These are phyloP conservation scores for Hyperoplus immaculatus DNA, from an alignment of 2,797 vertebrate genomes.

Conservation along the genomic window DNA sequence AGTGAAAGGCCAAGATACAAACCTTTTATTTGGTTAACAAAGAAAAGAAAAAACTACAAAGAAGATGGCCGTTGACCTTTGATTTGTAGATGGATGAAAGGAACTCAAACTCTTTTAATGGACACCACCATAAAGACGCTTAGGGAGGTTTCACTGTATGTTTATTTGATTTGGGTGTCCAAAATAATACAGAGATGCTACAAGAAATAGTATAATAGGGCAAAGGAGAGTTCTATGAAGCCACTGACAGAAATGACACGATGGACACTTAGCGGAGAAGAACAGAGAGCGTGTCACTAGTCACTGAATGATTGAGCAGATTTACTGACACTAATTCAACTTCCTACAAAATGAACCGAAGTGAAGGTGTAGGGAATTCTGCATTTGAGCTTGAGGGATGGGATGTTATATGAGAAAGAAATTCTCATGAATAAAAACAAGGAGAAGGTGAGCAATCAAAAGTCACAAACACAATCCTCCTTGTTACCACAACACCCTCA, in stretches of 20 bases:
- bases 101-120: slow-evolving; percentile 37
- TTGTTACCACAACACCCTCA: not conserved
- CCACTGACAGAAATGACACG: slow-evolving; percentile 29
- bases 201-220: not conserved
- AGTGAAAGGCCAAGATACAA: slow-evolving; percentile 23
- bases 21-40: slow-evolving; percentile 28
- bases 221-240: not conserved
- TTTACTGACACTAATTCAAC: slow-evolving; percentile 71
- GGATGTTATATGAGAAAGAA: slow-evolving; percentile 19
- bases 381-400: slow-evolving; percentile 38
- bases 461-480: slow-evolving; percentile 9
- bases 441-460: not conserved
- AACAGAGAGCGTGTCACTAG: slow-evolving; percentile 29
- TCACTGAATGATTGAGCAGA: slow-evolving; percentile 42
- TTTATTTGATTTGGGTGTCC: slow-evolving; percentile 26
- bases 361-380: slow-evolving; percentile 51
- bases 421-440: slow-evolving; percentile 2
- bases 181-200: slow-evolving; percentile 7
- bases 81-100: slow-evolving; percentile 20
- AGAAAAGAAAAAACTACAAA: slow-evolving; percentile 45
- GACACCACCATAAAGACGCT: not conserved
- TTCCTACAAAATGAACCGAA: slow-evolving; percentile 53
- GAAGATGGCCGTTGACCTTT: slow-evolving; percentile 50
- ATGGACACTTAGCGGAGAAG: slow-evolving; percentile 29
- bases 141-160: not conserved